These are phyloP conservation scores for Neosalanx taihuensis DNA, from an alignment of 2,797 vertebrate species.

Conservation along the genomic window DNA sequence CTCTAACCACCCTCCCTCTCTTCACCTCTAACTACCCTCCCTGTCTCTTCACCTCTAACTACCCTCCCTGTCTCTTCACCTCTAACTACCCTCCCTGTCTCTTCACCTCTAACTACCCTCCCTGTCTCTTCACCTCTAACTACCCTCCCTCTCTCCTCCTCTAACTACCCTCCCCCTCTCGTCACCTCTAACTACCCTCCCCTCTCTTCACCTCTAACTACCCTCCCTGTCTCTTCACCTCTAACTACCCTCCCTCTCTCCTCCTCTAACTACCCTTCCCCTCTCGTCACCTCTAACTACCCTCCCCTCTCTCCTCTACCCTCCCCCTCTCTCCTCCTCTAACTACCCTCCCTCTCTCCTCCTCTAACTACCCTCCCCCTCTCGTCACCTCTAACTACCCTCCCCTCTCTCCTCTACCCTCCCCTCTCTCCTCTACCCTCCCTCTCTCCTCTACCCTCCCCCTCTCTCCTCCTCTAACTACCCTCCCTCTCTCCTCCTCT, in stretches of 20 bases:
- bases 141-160: too few relatives aligned
- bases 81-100: too few relatives aligned
- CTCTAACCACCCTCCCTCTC: not conserved
- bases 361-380: not conserved
- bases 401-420: not conserved
- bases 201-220: too few relatives aligned
- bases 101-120: too few relatives aligned
- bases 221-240: too few relatives aligned
- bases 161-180: not conserved
- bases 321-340: not conserved
- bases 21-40: not conserved
- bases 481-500: too few relatives aligned
- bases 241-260: too few relatives aligned
- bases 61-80: not conserved
- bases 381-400: not conserved
- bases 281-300: not conserved
- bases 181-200: not conserved
- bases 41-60: not conserved
- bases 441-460: not conserved
- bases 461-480: too few relatives aligned
- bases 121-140: too few relatives aligned
- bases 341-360: not conserved
- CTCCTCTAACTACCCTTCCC: not conserved
- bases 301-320: not conserved
- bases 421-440: not conserved